Evolutionary conservation across 2,888 invertebrate genomes (phyloP).

Genomic region (Crepidodera aurea): DNA sequence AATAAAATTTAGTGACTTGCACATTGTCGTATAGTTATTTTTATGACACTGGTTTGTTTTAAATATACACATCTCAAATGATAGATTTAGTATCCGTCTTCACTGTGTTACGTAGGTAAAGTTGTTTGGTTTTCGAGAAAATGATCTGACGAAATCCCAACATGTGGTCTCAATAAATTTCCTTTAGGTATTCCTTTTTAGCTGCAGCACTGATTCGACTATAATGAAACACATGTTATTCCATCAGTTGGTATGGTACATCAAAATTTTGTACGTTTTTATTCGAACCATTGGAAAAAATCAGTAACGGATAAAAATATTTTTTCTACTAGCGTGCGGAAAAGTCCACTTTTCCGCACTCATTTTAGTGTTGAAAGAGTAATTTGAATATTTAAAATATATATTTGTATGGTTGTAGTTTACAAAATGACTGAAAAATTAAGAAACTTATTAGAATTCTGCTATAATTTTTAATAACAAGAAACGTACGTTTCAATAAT

Average conservation of each 20-base stretch:
- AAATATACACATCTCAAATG: background rate
- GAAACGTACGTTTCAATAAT: too few species aligned
- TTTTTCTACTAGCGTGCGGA: too few species aligned
- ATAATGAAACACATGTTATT: constrained; percentile 20
- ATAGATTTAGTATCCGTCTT: constrained; percentile 4
- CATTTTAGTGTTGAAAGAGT: too few species aligned
- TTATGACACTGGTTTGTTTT: constrained; percentile 2
- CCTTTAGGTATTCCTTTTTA: constrained; percentile 4
- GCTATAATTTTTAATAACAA: too few species aligned
- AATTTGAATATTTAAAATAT: too few species aligned
- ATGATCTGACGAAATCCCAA: constrained; percentile 12
- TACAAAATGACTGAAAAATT: too few species aligned
- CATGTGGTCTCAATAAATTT: constrained; percentile 16
- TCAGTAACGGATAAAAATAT: too few species aligned
- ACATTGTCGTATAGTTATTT: background rate
- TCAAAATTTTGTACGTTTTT: too few species aligned
- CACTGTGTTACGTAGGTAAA: constrained; percentile 3
- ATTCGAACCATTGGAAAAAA: too few species aligned
- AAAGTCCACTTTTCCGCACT: too few species aligned
- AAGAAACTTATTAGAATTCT: too few species aligned
- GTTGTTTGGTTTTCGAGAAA: constrained; percentile 13
- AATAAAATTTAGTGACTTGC: background rate
- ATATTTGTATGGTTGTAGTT: too few species aligned
- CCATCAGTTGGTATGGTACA: background rate
- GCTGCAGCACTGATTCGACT: background rate